Percentiles rank a stretch among this genome's conserved stretches.
phyloP scores from a whole-genome alignment of 2,888 invertebrate species.

The Seladonia tumulorum region DNA sequence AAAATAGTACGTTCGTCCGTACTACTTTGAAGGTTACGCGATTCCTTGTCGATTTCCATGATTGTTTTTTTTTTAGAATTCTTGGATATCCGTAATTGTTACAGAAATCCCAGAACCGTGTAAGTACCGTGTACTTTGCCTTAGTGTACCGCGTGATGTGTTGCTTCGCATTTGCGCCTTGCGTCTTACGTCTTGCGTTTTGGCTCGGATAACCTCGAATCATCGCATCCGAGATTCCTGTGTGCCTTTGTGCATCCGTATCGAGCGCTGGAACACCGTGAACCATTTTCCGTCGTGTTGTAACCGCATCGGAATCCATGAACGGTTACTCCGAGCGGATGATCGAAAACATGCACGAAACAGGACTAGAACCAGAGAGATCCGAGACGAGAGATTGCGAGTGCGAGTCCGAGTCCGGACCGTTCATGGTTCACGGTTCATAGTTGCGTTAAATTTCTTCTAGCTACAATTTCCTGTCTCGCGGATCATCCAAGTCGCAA shows the following conservation, averaged over 20 bases:
- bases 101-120: neutral
- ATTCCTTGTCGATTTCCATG: neutral
- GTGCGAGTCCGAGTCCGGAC: neutral
- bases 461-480: neutral
- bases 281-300: neutral
- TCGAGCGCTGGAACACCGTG: neutral
- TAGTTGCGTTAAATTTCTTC: neutral
- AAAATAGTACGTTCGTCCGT: neutral
- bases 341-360: neutral
- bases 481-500: neutral
- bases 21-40: neutral
- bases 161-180: neutral
- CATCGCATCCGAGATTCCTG: neutral
- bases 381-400: neutral
- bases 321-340: neutral
- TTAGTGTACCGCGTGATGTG: neutral
- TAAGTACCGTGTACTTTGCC: neutral
- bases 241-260: neutral
- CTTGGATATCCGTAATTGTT: neutral
- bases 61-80: neutral
- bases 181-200: neutral
- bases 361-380: neutral
- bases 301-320: neutral
- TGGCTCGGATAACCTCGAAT: neutral
- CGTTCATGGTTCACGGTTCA: neutral